Evolutionary conservation across 1,140 invertebrate genomes (phyloP).

Genomic region (Rhagoletis zephyria): DNA sequence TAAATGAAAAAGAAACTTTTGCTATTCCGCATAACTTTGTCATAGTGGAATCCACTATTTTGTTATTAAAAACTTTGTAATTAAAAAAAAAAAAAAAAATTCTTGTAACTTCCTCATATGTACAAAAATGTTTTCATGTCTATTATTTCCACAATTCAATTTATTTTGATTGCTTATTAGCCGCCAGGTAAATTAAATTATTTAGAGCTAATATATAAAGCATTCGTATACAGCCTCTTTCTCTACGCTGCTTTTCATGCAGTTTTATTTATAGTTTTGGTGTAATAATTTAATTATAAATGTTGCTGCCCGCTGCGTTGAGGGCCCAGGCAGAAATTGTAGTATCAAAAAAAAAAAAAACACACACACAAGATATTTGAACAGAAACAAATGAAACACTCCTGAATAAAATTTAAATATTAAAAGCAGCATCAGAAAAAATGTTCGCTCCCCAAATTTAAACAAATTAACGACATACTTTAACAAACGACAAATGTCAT

Average conservation of each 20-base stretch:
- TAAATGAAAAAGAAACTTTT: too few species aligned
- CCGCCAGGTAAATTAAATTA: conserved; percentile 7
- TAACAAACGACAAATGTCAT: conserved; percentile 37
- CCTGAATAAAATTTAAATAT: neutral
- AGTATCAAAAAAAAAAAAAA: too few species aligned
- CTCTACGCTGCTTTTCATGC: neutral
- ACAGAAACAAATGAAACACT: neutral
- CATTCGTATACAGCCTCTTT: neutral
- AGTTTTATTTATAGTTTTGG: neutral
- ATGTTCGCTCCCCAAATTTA: neutral
- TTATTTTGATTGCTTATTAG: conserved; percentile 32
- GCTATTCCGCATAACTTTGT: too few species aligned
- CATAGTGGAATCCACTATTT: too few species aligned
- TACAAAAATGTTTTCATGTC: neutral
- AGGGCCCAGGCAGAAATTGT: neutral
- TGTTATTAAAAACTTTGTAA: too few species aligned
- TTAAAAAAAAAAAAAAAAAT: too few species aligned
- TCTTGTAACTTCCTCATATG: neutral
- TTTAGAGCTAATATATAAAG: neutral
- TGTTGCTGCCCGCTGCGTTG: neutral
- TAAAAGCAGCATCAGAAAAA: neutral
- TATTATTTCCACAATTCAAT: neutral
- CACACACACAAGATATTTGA: too few species aligned
- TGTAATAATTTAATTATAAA: conserved; percentile 37
- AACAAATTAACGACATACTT: conserved; percentile 50